Conservation (phyloP, 30 jellyfish, hydroid and myxozoan genomes). For the Hydractinia symbiolongicarpus region DNA sequence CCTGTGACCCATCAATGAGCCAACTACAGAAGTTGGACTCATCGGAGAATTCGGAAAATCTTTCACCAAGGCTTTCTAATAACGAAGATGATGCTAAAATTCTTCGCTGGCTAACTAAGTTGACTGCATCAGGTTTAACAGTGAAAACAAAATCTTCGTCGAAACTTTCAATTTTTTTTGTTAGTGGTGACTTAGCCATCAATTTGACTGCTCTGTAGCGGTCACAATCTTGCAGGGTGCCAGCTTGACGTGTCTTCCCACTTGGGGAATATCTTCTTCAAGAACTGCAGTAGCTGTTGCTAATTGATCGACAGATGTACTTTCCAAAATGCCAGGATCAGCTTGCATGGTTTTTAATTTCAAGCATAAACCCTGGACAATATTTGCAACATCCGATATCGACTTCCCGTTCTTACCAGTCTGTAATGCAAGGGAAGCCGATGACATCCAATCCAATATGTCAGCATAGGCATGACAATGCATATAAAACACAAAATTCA, state of each 20-base stretch:
- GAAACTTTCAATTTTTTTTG: neutral
- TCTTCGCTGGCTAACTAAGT: neutral
- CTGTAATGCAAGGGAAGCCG: neutral
- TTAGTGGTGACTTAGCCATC: neutral
- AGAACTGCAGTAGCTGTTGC: neutral
- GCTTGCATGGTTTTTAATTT: neutral
- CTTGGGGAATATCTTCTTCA: neutral
- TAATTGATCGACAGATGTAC: neutral
- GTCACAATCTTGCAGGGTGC: too few species aligned
- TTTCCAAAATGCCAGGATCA: neutral
- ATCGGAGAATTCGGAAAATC: neutral
- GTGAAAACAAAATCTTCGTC: neutral
- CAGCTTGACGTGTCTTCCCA: neutral
- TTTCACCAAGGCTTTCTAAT: neutral
- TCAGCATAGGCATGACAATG: neutral
- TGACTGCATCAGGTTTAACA: neutral
- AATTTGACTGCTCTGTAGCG: too few species aligned
- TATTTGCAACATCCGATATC: neutral
- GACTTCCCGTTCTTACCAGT: neutral
- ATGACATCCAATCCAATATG: neutral
- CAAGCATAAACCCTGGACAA: neutral
- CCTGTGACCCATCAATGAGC: slow-evolving; percentile 5
- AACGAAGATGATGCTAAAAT: neutral
- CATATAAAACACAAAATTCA: neutral
- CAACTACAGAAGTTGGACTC: neutral